Conservation (phyloP, 2,888 invertebrate species). For the Campoplex nolae region DNA sequence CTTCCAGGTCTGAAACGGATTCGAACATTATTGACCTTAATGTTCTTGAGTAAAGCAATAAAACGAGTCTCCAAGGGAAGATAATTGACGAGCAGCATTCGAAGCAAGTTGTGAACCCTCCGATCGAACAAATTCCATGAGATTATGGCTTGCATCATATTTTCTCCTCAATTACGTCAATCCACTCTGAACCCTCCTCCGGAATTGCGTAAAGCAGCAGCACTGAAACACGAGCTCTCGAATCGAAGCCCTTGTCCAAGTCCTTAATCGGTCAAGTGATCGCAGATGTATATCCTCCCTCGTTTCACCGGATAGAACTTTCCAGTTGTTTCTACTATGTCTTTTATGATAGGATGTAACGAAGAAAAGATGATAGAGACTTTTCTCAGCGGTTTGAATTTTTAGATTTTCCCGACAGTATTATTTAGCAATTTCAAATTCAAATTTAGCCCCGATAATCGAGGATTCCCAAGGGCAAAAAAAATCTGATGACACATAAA, state of each 20-base stretch:
- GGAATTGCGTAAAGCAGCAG: constrained; percentile 58
- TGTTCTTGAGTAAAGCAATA: constrained; percentile 42
- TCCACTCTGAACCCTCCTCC: constrained; percentile 81
- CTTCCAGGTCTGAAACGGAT: background rate
- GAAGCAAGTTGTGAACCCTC: constrained; percentile 60
- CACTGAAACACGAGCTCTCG: constrained; percentile 70
- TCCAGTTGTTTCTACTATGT: constrained; percentile 36
- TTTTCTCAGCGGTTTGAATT: background rate
- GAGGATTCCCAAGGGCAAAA: too few relatives aligned
- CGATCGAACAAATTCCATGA: constrained; percentile 62
- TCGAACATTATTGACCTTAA: constrained; percentile 37
- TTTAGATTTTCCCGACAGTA: background rate
- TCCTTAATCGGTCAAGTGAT: constrained; percentile 85
- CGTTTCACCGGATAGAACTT: constrained; percentile 49
- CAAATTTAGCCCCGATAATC: too few relatives aligned
- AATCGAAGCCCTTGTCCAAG: constrained; percentile 72
- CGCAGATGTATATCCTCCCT: constrained; percentile 77
- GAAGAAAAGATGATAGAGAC: background rate
- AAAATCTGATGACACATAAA: too few relatives aligned
- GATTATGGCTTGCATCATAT: constrained; percentile 80
- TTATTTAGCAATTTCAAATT: background rate
- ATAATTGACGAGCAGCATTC: constrained; percentile 69
- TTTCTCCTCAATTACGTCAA: constrained; percentile 85
- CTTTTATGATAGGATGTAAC: constrained; percentile 16
- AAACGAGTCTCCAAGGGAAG: constrained; percentile 42